These are phyloP conservation scores for Micrasema minimum DNA, from an alignment of 1,140 invertebrate genomes.

Conservation along the genomic window DNA sequence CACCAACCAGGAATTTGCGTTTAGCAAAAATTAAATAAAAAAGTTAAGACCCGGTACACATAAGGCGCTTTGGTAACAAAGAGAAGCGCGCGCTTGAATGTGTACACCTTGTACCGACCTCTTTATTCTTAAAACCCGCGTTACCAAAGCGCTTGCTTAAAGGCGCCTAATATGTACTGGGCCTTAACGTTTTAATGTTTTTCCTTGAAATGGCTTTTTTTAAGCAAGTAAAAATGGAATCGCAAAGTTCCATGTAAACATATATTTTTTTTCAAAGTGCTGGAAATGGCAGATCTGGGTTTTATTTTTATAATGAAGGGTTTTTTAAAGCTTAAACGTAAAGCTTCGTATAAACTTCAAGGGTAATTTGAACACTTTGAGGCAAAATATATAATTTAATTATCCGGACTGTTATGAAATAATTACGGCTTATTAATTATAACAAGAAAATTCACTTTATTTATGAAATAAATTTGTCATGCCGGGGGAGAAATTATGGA, in stretches of 20 bases:
- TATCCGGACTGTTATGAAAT: constrained; percentile 14
- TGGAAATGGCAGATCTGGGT: not conserved
- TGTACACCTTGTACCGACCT: too few relatives aligned
- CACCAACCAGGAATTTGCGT: too few relatives aligned
- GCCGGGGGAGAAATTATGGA: not conserved
- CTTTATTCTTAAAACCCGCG: too few relatives aligned
- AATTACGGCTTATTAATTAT: constrained; percentile 24
- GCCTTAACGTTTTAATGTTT: too few relatives aligned
- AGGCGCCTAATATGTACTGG: too few relatives aligned
- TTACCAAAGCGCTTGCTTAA: too few relatives aligned
- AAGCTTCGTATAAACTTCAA: constrained; percentile 3
- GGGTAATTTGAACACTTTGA: not conserved
- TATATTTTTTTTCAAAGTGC: too few relatives aligned
- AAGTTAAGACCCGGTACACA: too few relatives aligned
- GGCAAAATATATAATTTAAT: constrained; percentile 16
- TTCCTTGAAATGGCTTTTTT: too few relatives aligned
- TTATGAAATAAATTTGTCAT: constrained; percentile 10
- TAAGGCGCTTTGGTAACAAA: too few relatives aligned
- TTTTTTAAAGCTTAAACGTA: not conserved
- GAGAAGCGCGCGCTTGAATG: too few relatives aligned
- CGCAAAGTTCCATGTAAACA: not conserved
- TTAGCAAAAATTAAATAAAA: too few relatives aligned
- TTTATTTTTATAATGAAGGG: not conserved
- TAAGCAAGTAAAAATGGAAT: not conserved
- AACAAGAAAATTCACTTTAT: constrained; percentile 31